These are phyloP conservation scores for Asobara japonica DNA, from an alignment of 1,140 invertebrate genomes.

Conservation along the genomic window DNA sequence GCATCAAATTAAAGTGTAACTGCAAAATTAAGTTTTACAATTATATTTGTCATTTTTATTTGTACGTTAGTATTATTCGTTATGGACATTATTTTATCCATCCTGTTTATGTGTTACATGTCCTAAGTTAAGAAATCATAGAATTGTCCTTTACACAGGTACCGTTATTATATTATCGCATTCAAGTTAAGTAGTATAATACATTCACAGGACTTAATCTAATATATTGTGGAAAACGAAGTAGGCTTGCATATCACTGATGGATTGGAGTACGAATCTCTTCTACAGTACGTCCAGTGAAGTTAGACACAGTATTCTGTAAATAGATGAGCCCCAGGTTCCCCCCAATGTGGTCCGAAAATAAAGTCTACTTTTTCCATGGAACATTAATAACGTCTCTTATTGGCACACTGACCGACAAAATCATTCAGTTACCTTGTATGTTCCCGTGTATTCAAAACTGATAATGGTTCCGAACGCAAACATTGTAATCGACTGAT, in stretches of 20 bases:
- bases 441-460: background rate
- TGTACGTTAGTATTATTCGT: too few relatives aligned
- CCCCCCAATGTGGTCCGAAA: slow-evolving; percentile 56
- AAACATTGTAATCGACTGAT: background rate
- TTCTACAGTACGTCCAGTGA: background rate
- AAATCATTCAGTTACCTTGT: slow-evolving; percentile 12
- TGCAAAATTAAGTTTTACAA: too few relatives aligned
- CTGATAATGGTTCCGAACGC: too few relatives aligned
- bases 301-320: slow-evolving; percentile 56
- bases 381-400: slow-evolving; percentile 22
- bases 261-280: slow-evolving; percentile 7
- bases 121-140: too few relatives aligned
- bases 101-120: too few relatives aligned
- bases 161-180: too few relatives aligned
- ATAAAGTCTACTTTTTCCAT: slow-evolving; percentile 49
- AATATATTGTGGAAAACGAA: background rate
- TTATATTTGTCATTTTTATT: too few relatives aligned
- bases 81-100: too few relatives aligned
- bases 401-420: slow-evolving; percentile 19
- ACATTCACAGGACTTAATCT: too few relatives aligned
- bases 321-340: slow-evolving; percentile 55
- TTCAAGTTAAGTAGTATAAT: too few relatives aligned
- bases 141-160: too few relatives aligned
- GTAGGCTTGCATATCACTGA: background rate
- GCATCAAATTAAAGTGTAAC: too few relatives aligned